Conservation (phyloP, 2,888 invertebrate species). For the Rutpela maculata region DNA sequence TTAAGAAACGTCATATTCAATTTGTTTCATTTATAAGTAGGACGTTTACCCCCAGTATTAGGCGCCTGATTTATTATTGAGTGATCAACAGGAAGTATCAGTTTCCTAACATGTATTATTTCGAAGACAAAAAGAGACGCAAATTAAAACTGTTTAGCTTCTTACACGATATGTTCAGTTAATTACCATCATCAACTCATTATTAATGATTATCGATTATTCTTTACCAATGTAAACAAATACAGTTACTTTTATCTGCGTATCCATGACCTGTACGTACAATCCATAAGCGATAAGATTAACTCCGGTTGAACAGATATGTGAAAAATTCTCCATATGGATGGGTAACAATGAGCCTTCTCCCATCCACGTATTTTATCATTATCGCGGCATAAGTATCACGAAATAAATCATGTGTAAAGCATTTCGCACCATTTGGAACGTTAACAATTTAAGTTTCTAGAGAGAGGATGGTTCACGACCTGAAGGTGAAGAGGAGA, state of each 20-base stretch:
- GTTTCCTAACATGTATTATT: too few relatives aligned
- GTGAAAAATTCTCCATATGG: constrained; percentile 1
- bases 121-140: too few relatives aligned
- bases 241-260: background rate
- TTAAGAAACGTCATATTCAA: too few relatives aligned
- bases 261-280: constrained; percentile 13
- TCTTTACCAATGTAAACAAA: background rate
- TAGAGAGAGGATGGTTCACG: constrained; percentile 31
- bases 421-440: constrained; percentile 46
- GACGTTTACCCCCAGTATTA: too few relatives aligned
- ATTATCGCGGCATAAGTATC: constrained; percentile 45
- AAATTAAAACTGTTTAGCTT: background rate
- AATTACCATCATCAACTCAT: background rate
- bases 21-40: too few relatives aligned
- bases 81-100: too few relatives aligned
- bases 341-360: constrained; percentile 27
- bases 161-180: background rate
- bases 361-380: constrained; percentile 42
- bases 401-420: constrained; percentile 43
- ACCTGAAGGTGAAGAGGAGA: background rate
- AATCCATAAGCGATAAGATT: background rate
- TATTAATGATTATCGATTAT: background rate
- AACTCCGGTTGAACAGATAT: background rate
- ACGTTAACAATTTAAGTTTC: constrained; percentile 44
- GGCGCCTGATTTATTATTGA: too few relatives aligned